A percentile compares a stretch with the other conserved stretches of the same genome.
phyloP scores from a whole-genome alignment of 2,113 vertebrate species.

The Salvelinus namaycush region DNA sequence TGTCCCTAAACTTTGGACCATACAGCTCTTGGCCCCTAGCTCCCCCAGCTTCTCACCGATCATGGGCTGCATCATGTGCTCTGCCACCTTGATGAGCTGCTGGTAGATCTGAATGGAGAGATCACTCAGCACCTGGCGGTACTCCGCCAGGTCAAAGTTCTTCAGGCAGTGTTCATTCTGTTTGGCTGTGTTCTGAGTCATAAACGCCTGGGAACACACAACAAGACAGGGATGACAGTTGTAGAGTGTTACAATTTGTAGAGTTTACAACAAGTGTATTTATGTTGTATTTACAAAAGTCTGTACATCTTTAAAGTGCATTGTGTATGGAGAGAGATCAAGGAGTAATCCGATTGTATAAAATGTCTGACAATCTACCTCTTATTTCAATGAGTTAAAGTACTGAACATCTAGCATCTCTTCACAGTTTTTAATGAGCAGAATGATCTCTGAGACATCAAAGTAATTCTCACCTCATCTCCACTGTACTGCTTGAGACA shows the following conservation, averaged over 20 bases:
- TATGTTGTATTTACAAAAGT: neutral
- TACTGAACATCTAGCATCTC: neutral
- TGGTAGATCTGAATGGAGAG: conserved; percentile 98
- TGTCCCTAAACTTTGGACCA: neutral
- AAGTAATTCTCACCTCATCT: conserved; percentile 78
- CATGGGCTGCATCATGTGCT: conserved; percentile 86
- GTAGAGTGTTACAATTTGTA: too few species aligned
- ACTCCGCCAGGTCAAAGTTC: conserved; percentile 96
- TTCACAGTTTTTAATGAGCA: neutral
- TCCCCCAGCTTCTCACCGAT: conserved; percentile 75
- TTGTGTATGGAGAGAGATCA: neutral
- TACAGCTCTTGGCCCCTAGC: neutral
- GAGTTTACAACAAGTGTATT: neutral
- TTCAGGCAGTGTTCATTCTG: conserved; percentile 96
- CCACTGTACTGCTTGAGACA: conserved; percentile 98
- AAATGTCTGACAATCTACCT: too few species aligned
- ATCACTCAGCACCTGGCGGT: conserved; percentile 90
- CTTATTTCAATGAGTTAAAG: too few species aligned
- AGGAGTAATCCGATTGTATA: neutral
- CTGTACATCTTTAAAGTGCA: neutral
- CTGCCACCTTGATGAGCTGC: conserved; percentile 86
- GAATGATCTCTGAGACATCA: neutral
- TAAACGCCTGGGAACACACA: conserved; percentile 73
- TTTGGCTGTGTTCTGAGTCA: conserved; percentile 86
- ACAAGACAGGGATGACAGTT: neutral